These are phyloP conservation scores for Isurus oxyrinchus DNA, from an alignment of 2,113 vertebrate species.

Conservation along the genomic window DNA sequence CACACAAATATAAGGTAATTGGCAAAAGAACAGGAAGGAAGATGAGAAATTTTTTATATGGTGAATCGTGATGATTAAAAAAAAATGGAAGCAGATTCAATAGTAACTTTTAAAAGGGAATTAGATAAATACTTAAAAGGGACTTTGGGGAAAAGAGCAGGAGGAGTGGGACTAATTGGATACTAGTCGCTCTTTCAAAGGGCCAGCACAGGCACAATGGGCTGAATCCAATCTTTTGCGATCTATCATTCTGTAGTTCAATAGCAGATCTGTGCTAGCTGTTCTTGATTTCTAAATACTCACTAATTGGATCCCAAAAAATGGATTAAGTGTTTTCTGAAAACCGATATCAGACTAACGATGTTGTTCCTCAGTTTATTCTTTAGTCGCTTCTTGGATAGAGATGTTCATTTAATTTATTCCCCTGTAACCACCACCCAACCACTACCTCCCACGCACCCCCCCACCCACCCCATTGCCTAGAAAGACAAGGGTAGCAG, in stretches of 20 bases:
- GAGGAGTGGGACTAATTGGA: neutral
- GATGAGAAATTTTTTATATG: neutral
- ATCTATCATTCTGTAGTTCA: no score
- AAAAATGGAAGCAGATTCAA: neutral
- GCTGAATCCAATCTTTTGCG: no score
- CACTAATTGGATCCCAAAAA: neutral
- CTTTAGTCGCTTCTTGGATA: neutral
- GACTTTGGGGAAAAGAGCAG: neutral
- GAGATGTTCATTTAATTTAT: neutral
- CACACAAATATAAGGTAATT: neutral
- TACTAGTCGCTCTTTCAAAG: no score
- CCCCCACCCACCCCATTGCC: no score
- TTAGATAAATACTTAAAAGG: neutral
- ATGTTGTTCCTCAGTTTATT: neutral
- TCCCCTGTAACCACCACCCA: no score
- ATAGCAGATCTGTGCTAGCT: no score
- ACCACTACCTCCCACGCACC: no score
- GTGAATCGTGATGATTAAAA: neutral
- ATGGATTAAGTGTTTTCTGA: neutral
- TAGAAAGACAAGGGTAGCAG: no score
- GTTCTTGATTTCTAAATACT: neutral
- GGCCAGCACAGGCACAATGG: neutral
- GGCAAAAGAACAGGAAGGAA: neutral
- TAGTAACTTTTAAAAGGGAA: neutral
- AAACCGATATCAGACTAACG: neutral